Evolutionary conservation across 2,797 vertebrate species (phyloP).

Genomic region (Coendou prehensilis): DNA sequence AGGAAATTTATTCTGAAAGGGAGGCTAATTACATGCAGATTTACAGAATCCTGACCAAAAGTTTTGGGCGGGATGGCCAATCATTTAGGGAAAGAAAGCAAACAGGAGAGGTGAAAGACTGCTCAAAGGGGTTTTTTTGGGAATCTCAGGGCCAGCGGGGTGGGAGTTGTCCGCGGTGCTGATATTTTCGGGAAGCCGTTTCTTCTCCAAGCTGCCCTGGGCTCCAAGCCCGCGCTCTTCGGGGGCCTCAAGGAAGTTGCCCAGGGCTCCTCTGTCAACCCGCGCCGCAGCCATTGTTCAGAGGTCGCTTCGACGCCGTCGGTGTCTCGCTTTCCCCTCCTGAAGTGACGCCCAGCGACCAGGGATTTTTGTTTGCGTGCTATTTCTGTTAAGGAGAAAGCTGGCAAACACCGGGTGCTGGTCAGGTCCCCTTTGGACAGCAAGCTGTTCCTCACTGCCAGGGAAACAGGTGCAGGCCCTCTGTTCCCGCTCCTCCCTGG

Average conservation of each 20-base stretch:
- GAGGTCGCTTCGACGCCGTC: neutral
- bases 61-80: neutral
- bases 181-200: conserved; percentile 67
- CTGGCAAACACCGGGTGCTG: conserved; percentile 52
- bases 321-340: neutral
- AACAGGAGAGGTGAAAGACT: neutral
- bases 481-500: neutral
- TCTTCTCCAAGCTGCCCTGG: neutral
- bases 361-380: neutral
- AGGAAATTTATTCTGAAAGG: conserved; percentile 61
- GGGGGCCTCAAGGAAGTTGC: neutral
- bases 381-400: conserved; percentile 22
- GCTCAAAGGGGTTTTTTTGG: neutral
- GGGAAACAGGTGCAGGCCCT: conserved; percentile 83
- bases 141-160: neutral
- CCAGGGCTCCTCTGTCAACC: neutral
- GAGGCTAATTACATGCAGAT: neutral
- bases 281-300: conserved; percentile 26
- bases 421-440: conserved; percentile 56
- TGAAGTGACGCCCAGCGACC: neutral
- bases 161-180: conserved; percentile 88
- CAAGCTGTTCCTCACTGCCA: conserved; percentile 73
- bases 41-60: conserved; percentile 26
- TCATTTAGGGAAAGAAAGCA: neutral
- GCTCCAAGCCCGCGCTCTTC: neutral